Conservation (phyloP, 2,797 vertebrate genomes). For the Bufotes viridis region DNA sequence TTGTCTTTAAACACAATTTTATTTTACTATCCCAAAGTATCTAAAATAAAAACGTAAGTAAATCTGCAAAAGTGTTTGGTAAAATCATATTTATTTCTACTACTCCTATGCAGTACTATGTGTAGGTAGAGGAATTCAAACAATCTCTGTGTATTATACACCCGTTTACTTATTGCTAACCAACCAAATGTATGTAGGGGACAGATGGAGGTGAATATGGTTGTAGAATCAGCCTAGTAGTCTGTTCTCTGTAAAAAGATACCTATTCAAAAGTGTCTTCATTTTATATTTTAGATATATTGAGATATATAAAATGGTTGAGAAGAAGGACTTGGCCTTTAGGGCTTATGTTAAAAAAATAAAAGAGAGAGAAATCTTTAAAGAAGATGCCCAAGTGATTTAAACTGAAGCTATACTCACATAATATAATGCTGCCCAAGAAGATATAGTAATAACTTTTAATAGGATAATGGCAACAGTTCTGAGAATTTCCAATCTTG, state of each 20-base stretch:
- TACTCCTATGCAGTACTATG: background rate
- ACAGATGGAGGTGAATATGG: background rate
- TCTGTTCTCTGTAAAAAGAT: too few relatives aligned
- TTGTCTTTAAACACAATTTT: too few relatives aligned
- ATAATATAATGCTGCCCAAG: background rate
- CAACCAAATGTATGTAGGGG: background rate
- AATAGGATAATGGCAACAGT: background rate
- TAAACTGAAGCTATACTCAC: background rate
- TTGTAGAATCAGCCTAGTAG: background rate
- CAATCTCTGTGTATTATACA: background rate
- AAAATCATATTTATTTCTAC: background rate
- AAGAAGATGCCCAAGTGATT: background rate
- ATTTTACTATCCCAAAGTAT: background rate
- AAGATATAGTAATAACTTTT: background rate
- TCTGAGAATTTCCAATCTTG: background rate
- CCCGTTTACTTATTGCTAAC: background rate
- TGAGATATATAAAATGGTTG: background rate
- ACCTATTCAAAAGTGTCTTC: background rate
- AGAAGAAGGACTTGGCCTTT: background rate
- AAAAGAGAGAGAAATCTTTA: background rate
- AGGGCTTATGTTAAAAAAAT: too few relatives aligned
- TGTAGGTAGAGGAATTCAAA: background rate
- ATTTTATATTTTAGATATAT: background rate
- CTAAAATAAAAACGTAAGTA: background rate
- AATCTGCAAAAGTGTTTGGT: background rate